Conservation (phyloP, 2,113 vertebrate genomes). For the Colossoma macropomum region DNA sequence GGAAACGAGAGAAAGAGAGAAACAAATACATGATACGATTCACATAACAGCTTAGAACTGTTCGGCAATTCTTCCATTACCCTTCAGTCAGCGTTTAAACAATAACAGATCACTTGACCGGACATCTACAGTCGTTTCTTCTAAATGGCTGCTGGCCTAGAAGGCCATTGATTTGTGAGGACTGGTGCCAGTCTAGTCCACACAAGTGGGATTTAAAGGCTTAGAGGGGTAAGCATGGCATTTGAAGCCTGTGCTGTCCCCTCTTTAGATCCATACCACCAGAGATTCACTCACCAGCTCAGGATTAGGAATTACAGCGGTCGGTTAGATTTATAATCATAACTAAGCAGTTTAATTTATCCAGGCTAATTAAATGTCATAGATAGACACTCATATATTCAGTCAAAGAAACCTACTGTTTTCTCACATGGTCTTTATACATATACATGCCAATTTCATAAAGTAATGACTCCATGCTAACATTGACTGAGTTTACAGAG, state of each 20-base stretch:
- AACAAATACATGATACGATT: background rate
- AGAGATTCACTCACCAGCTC: background rate
- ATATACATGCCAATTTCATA: background rate
- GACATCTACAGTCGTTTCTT: background rate
- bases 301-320: background rate
- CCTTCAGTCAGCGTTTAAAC: background rate
- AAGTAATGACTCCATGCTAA: background rate
- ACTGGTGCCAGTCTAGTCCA: background rate
- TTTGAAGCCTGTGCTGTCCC: too few species aligned
- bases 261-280: background rate
- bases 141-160: too few species aligned
- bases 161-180: background rate
- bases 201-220: background rate
- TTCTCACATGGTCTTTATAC: background rate
- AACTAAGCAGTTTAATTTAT: conserved; percentile 37
- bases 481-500: background rate
- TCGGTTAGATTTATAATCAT: background rate
- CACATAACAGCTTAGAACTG: background rate
- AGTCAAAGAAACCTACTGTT: background rate
- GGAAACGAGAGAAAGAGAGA: conserved; percentile 7
- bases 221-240: background rate
- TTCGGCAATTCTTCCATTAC: background rate
- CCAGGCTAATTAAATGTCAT: conserved; percentile 45
- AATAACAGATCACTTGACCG: background rate
- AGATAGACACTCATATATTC: background rate